phyloP scores from a whole-genome alignment of 2,888 invertebrate genomes.

The Harmothoe impar region DNA sequence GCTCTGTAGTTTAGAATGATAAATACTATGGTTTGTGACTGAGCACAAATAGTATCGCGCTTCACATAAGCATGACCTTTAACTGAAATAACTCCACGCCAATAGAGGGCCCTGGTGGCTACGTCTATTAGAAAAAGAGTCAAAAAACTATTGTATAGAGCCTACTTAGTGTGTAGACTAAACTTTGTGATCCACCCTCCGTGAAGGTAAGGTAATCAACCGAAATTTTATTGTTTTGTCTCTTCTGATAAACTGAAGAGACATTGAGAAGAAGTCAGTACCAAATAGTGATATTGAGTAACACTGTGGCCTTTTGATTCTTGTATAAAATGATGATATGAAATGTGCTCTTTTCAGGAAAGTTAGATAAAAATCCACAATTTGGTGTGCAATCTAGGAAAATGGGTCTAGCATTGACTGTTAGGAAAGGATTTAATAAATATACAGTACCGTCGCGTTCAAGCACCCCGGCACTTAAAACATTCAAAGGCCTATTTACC shows the following conservation, averaged over 20 bases:
- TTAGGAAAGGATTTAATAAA: too few relatives aligned
- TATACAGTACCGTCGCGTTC: too few relatives aligned
- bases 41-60: neutral
- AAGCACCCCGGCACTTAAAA: too few relatives aligned
- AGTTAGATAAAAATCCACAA: too few relatives aligned
- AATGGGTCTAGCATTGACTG: too few relatives aligned
- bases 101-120: slow-evolving; percentile 12
- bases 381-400: too few relatives aligned
- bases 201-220: neutral
- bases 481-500: too few relatives aligned
- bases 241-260: neutral
- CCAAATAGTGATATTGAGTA: neutral
- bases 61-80: neutral
- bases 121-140: neutral
- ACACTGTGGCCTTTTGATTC: slow-evolving; percentile 49
- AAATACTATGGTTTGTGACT: neutral
- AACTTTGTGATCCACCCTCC: neutral
- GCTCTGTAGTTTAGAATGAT: neutral
- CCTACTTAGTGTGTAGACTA: slow-evolving; percentile 2
- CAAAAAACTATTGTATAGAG: neutral
- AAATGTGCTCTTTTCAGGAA: too few relatives aligned
- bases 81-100: neutral
- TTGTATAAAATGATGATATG: neutral
- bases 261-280: neutral
- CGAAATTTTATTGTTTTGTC: neutral